These are phyloP conservation scores for Noctua janthina DNA, from an alignment of 2,888 invertebrate genomes.

Conservation along the genomic window DNA sequence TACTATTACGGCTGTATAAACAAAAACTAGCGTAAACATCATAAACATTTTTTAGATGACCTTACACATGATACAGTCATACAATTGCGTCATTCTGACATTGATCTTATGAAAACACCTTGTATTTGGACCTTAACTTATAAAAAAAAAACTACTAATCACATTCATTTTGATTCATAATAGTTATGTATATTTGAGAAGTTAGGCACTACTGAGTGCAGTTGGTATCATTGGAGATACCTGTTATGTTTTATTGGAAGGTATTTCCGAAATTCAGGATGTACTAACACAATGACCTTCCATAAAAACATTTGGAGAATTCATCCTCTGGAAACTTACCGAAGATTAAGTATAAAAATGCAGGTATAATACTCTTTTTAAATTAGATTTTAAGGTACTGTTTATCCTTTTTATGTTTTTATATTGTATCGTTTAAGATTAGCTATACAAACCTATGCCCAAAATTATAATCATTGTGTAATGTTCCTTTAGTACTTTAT, in stretches of 20 bases:
- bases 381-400: neutral
- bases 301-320: slow-evolving; percentile 4
- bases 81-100: slow-evolving; percentile 63
- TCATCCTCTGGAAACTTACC: neutral
- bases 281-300: slow-evolving; percentile 8
- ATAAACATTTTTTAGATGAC: slow-evolving; percentile 51
- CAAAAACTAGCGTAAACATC: slow-evolving; percentile 51
- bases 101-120: slow-evolving; percentile 56
- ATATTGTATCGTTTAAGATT: neutral
- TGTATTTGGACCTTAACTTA: slow-evolving; percentile 34
- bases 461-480: slow-evolving; percentile 4
- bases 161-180: neutral
- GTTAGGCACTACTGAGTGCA: neutral
- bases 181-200: slow-evolving; percentile 1
- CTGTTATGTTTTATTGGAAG: slow-evolving; percentile 6
- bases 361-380: neutral
- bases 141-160: slow-evolving; percentile 5
- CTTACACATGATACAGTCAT: slow-evolving; percentile 57
- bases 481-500: neutral
- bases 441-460: neutral
- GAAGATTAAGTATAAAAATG: neutral
- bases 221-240: neutral
- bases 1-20: slow-evolving; percentile 34
- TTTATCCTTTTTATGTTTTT: neutral
- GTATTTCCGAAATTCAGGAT: neutral